Evolutionary conservation across 2,113 vertebrate species (phyloP), one percentile per base, ranked within the genome.

Genomic region (Motacilla alba): DNA sequence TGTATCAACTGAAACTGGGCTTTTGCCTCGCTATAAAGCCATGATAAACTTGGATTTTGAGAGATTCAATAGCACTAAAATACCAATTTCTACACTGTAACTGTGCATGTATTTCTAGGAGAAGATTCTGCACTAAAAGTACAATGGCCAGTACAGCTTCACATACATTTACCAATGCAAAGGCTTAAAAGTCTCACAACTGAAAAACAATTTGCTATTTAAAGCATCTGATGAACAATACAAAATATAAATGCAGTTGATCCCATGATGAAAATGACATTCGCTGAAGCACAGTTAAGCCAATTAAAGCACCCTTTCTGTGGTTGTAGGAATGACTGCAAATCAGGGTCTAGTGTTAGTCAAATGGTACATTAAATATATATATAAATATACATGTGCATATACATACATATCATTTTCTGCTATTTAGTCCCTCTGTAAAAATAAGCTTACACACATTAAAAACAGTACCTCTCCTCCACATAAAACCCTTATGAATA

Each of bases 1-100:
- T 2, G 0, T 52, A 60, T 39, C 41, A 76, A 8, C 5, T 43
- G 37, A 58, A 69, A 81, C 3, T 5, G 7, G 1, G 7, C 7
- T 28, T 86, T n/a, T 60, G 37, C 35, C 43, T 79, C 5, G 4
- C 14, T n/a, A n/a, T 6, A 58, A 53, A 60, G 62, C 5, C 3
- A 53, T 13, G 26, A 64, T 22, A 55, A 75, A 49, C 7, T 28
- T 24, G 0, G 1, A 20, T 58, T 80, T 37, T 88, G 73, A 70
- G 59, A 80, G 19, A 55, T 68, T 74, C 41, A 62, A 11, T 14
- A 67, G 52, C 35, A 87, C 22, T 59, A 69, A 90, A 90, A 53
- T 46, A 83, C 0, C 17, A 7, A 49, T 72, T 91, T 74, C 7
- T 6, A 26, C 63, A 80, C 0, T 58, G 50, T 90, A 86, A 69